Percentiles rank a stretch among this genome's conserved stretches.
Evolutionary conservation across 2,113 vertebrate species (phyloP).

Genomic region (Balaenoptera acutorostrata): DNA sequence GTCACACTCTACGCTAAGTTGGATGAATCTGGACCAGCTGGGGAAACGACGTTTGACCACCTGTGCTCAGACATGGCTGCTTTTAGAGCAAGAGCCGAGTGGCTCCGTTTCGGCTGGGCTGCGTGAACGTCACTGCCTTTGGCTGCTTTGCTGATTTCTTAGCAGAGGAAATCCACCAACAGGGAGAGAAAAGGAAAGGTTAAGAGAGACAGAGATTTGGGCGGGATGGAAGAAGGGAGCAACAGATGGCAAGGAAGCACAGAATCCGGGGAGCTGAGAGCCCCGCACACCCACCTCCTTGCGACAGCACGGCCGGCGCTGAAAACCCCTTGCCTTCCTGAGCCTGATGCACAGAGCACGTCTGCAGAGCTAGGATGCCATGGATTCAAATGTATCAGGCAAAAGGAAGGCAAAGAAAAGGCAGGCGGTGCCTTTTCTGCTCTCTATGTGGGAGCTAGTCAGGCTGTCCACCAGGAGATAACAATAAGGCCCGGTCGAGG

Average conservation of each 20-base stretch:
- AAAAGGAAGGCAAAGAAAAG: background rate
- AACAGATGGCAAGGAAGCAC: background rate
- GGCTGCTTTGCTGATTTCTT: background rate
- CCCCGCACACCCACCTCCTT: background rate
- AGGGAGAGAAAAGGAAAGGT: background rate
- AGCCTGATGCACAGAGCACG: background rate
- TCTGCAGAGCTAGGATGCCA: background rate
- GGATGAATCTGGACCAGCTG: background rate
- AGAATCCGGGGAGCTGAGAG: background rate
- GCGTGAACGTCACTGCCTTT: background rate
- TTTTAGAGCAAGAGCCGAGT: background rate
- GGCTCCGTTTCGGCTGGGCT: background rate
- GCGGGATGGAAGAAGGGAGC: background rate
- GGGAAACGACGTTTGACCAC: background rate
- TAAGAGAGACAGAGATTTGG: background rate
- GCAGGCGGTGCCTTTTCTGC: background rate
- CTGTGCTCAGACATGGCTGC: background rate
- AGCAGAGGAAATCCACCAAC: background rate
- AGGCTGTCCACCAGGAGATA: background rate
- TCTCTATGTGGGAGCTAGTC: background rate
- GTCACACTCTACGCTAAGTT: background rate
- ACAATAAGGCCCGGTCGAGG: background rate
- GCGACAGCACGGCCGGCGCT: accelerated
- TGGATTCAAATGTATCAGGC: background rate
- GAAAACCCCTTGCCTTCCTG: background rate